phyloP scores from a whole-genome alignment of 2,888 invertebrate species.

The Anthophora plumipes region DNA sequence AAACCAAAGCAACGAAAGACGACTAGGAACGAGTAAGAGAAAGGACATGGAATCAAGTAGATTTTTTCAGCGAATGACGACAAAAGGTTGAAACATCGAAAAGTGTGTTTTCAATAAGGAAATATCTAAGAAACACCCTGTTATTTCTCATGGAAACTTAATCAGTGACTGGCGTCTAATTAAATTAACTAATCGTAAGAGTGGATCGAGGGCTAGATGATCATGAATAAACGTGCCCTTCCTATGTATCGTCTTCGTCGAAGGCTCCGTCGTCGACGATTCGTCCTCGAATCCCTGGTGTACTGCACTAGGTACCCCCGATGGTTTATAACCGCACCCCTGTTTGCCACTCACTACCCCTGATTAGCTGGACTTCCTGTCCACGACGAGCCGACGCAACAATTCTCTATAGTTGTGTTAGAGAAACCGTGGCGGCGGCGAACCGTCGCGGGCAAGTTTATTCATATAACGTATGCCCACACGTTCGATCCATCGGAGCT shows the following conservation, averaged over 20 bases:
- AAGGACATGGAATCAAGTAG: constrained; percentile 41
- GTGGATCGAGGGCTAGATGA: constrained; percentile 51
- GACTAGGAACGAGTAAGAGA: constrained; percentile 24
- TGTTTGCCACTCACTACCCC: constrained; percentile 85
- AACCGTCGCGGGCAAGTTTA: constrained; percentile 56
- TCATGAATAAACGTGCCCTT: constrained; percentile 36
- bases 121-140: constrained; percentile 37
- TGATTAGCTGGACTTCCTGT: constrained; percentile 84
- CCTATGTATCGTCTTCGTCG: constrained; percentile 27
- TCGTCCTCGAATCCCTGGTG: constrained; percentile 75
- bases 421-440: constrained; percentile 16
- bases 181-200: constrained; percentile 70
- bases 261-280: constrained; percentile 57
- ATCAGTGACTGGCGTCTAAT: constrained; percentile 71
- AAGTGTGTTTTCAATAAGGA: constrained; percentile 35
- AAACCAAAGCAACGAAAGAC: constrained; percentile 60
- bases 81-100: too few species aligned
- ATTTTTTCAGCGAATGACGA: constrained; percentile 60
- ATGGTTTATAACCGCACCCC: constrained; percentile 82
- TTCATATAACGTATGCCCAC: constrained; percentile 68
- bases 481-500: constrained; percentile 70
- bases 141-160: constrained; percentile 54
- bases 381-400: constrained; percentile 80
- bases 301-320: constrained; percentile 71
- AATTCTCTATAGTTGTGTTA: constrained; percentile 36